These are phyloP conservation scores for Microplitis deprimator DNA, from an alignment of 2,888 invertebrate genomes.

Conservation along the genomic window DNA sequence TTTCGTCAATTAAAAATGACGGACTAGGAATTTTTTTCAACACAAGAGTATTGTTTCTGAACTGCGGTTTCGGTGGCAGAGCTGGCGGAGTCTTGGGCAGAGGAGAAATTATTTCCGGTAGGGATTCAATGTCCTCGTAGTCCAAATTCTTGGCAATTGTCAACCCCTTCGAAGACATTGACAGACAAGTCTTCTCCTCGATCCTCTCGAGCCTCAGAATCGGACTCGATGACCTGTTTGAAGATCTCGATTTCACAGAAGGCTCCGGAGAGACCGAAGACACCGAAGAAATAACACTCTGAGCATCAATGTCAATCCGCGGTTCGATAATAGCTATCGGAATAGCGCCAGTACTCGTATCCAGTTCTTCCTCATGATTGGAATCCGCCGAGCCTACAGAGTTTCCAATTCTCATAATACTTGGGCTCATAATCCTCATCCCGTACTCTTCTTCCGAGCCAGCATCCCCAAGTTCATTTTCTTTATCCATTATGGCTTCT, in stretches of 20 bases:
- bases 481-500: constrained; percentile 55
- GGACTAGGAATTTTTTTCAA: constrained; percentile 70
- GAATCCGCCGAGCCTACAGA: constrained; percentile 36
- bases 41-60: constrained; percentile 63
- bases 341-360: constrained; percentile 55
- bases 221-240: constrained; percentile 53
- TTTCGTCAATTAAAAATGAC: constrained; percentile 68
- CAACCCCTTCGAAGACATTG: constrained; percentile 66
- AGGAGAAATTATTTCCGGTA: constrained; percentile 60
- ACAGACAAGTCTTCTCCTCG: constrained; percentile 67
- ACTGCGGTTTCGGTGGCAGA: constrained; percentile 82
- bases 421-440: constrained; percentile 54
- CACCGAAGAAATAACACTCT: constrained; percentile 28
- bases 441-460: constrained; percentile 65
- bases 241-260: constrained; percentile 28
- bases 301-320: constrained; percentile 52
- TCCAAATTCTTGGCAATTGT: constrained; percentile 68
- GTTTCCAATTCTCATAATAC: constrained; percentile 21
- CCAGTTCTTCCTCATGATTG: constrained; percentile 50
- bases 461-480: constrained; percentile 50
- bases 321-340: constrained; percentile 66
- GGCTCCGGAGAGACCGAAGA: constrained; percentile 29
- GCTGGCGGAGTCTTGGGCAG: constrained; percentile 76
- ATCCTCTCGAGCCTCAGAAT: constrained; percentile 61
- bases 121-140: constrained; percentile 69